Conservation (phyloP, 2,888 invertebrate genomes). For the Dynastes maya region DNA sequence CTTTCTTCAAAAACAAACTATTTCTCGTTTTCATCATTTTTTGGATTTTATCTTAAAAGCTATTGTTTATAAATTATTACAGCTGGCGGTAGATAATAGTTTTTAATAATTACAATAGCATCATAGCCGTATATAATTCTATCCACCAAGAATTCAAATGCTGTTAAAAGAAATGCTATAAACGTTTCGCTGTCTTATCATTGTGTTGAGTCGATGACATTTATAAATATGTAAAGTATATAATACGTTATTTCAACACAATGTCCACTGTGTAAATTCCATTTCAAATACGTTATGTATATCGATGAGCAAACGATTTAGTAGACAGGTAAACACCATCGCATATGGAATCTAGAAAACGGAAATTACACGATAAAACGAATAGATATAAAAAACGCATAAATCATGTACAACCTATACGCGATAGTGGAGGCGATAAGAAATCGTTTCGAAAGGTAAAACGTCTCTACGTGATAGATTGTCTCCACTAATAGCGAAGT, state of each 20-base stretch:
- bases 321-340: constrained; percentile 43
- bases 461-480: constrained; percentile 47
- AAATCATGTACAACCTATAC: constrained; percentile 46
- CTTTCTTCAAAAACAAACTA: too few relatives aligned
- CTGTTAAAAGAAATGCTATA: too few relatives aligned
- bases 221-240: constrained; percentile 21
- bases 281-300: constrained; percentile 14
- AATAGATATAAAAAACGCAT: constrained; percentile 48
- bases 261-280: constrained; percentile 30
- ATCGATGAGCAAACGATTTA: constrained; percentile 33
- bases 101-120: too few relatives aligned
- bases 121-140: too few relatives aligned
- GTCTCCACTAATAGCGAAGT: constrained; percentile 41
- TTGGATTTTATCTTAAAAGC: too few relatives aligned
- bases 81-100: too few relatives aligned
- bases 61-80: too few relatives aligned
- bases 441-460: constrained; percentile 40
- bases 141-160: background rate
- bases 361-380: constrained; percentile 50
- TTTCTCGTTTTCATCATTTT: too few relatives aligned
- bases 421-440: constrained; percentile 27
- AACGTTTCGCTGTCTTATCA: background rate
- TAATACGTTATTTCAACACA: constrained; percentile 28
- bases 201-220: background rate
- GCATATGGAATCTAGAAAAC: constrained; percentile 42